These are phyloP conservation scores for Neuroscelio doddi DNA, from an alignment of 2,888 invertebrate species.

Conservation along the genomic window DNA sequence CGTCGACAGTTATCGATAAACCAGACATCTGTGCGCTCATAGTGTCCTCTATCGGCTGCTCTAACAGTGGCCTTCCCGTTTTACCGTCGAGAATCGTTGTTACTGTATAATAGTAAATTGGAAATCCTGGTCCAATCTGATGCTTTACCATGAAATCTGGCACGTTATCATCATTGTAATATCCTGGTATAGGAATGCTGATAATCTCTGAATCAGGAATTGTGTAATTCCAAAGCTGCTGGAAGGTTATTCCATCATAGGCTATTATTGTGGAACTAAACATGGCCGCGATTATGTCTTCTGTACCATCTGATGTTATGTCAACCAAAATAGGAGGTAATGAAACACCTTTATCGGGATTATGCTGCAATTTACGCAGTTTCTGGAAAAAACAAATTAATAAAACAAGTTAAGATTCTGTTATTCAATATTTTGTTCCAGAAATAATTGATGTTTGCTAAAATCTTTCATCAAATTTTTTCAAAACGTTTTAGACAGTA, in stretches of 20 bases:
- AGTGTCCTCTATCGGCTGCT: conserved; percentile 76
- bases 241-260: conserved; percentile 80
- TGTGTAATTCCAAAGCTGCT: conserved; percentile 82
- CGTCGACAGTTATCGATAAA: conserved; percentile 75
- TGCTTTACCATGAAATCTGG: conserved; percentile 87
- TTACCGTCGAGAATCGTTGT: conserved; percentile 76
- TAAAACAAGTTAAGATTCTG: no score
- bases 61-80: conserved; percentile 76
- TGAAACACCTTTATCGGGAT: conserved; percentile 79
- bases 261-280: conserved; percentile 83
- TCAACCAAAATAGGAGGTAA: conserved; percentile 80
- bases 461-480: no score
- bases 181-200: conserved; percentile 85
- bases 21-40: conserved; percentile 78
- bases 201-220: conserved; percentile 80
- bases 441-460: no score
- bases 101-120: conserved; percentile 83
- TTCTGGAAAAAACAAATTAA: conserved; percentile 71
- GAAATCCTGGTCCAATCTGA: conserved; percentile 80
- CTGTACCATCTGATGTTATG: conserved; percentile 80
- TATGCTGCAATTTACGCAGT: conserved; percentile 75
- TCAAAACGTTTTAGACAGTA: no score
- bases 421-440: no score
- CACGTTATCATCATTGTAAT: conserved; percentile 82
- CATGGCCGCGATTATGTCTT: conserved; percentile 82